Percentiles rank a stretch among this genome's conserved stretches.
phyloP scores from a whole-genome alignment of 2,113 vertebrate species.

The Miniopterus natalensis region DNA sequence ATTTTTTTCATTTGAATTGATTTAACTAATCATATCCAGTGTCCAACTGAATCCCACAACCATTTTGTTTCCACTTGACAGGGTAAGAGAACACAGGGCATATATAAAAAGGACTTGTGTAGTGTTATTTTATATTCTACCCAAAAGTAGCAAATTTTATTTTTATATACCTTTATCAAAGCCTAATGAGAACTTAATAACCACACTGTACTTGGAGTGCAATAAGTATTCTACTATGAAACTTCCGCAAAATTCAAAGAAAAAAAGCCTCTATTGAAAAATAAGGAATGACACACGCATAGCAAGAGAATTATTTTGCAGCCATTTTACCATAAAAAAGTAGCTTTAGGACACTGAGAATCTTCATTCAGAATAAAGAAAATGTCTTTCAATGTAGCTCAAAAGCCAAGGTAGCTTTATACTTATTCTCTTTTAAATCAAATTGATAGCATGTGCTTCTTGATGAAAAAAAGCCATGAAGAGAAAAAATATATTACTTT shows the following conservation, averaged over 20 bases:
- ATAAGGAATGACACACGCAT: background rate
- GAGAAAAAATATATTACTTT: background rate
- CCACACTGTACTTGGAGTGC: background rate
- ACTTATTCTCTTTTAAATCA: conserved; percentile 39
- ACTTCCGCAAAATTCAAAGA: conserved; percentile 47
- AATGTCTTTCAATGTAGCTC: conserved; percentile 31
- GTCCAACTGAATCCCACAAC: background rate
- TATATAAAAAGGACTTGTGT: background rate
- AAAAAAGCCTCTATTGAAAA: conserved; percentile 16
- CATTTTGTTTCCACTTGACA: background rate
- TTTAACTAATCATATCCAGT: conserved; percentile 37
- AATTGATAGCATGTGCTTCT: background rate
- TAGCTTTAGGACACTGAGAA: background rate
- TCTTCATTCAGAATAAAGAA: conserved; percentile 32
- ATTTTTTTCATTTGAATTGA: conserved; percentile 43
- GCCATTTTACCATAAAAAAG: background rate
- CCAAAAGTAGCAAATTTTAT: conserved; percentile 17
- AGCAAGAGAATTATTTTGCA: conserved; percentile 49
- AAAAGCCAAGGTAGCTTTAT: conserved; percentile 36
- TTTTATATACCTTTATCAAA: conserved; percentile 38
- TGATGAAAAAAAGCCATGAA: conserved; percentile 34
- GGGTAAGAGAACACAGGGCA: background rate
- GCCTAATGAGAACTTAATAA: conserved; percentile 20
- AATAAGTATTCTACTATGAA: background rate
- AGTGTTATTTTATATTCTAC: conserved; percentile 30